Conservation (phyloP, 2,888 invertebrate genomes). For the Eudiplozoon nipponicum region DNA sequence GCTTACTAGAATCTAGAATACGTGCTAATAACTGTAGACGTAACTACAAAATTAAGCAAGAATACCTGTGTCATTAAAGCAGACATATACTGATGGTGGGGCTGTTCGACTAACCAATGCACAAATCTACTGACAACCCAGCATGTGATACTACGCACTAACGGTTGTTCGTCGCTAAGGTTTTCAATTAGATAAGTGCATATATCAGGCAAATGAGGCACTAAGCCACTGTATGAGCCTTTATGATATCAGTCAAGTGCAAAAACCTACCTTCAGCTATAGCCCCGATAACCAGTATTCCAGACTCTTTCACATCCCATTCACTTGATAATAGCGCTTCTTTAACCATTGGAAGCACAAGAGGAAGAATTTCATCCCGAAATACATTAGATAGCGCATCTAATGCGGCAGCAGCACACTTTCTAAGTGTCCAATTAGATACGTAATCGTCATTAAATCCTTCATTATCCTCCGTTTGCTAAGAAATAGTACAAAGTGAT, state of each 20-base stretch:
- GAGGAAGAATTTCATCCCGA: constrained; percentile 60
- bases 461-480: no score
- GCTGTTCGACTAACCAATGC: constrained; percentile 92
- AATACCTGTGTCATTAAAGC: no score
- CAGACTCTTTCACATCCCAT: constrained; percentile 82
- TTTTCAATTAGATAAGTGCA: constrained; percentile 74
- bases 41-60: no score
- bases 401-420: constrained; percentile 85
- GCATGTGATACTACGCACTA: constrained; percentile 86
- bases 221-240: constrained; percentile 80
- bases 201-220: constrained; percentile 66
- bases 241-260: no score
- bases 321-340: constrained; percentile 71
- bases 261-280: constrained; percentile 51
- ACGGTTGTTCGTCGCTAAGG: constrained; percentile 63
- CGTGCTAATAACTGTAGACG: no score
- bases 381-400: constrained; percentile 89
- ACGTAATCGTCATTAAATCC: constrained; percentile 56
- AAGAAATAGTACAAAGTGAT: no score
- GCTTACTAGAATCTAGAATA: constrained; percentile 72
- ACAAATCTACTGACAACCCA: constrained; percentile 91
- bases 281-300: constrained; percentile 66
- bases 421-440: constrained; percentile 77
- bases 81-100: no score
- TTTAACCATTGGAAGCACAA: constrained; percentile 69